These are phyloP conservation scores for Ochropleura leucogaster DNA, from an alignment of 2,888 invertebrate species.

Conservation along the genomic window DNA sequence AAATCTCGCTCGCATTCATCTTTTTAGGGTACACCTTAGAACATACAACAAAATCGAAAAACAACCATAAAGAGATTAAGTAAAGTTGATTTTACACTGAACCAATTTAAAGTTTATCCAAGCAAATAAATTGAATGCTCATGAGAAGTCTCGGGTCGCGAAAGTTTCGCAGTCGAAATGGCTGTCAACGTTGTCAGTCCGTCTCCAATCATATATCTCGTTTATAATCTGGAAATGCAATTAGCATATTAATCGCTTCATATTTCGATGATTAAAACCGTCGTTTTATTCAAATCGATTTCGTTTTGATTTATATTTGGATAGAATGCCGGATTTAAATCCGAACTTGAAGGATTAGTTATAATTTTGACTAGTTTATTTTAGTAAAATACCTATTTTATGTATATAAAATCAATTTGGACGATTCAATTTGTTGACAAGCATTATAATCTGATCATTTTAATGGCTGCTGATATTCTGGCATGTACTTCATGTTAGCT, in stretches of 20 bases:
- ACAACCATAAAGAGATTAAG: not conserved
- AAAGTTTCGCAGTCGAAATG: conserved; percentile 63
- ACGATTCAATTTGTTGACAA: conserved; percentile 50
- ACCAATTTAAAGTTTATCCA: conserved; percentile 46
- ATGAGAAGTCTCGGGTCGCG: conserved; percentile 66
- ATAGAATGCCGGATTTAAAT: conserved; percentile 52
- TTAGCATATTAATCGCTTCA: conserved; percentile 86
- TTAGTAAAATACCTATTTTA: conserved; percentile 37
- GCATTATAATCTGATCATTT: conserved; percentile 37
- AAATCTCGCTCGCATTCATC: conserved; percentile 78
- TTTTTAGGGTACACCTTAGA: conserved; percentile 65
- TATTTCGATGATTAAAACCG: conserved; percentile 74
- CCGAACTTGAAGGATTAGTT: conserved; percentile 45
- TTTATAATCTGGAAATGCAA: conserved; percentile 81
- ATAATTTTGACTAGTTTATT: conserved; percentile 39
- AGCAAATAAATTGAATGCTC: conserved; percentile 65
- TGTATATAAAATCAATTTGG: conserved; percentile 48
- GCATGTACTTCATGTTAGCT: conserved; percentile 14
- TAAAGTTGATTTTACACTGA: conserved; percentile 40
- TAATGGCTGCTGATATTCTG: conserved; percentile 24
- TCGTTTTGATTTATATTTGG: conserved; percentile 64
- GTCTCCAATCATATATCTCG: conserved; percentile 79
- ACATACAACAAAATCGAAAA: conserved; percentile 17
- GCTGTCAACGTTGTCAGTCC: conserved; percentile 68
- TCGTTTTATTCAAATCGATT: conserved; percentile 64